Evolutionary conservation across 2,888 invertebrate species (phyloP).

Genomic region (Catocala nupta): DNA sequence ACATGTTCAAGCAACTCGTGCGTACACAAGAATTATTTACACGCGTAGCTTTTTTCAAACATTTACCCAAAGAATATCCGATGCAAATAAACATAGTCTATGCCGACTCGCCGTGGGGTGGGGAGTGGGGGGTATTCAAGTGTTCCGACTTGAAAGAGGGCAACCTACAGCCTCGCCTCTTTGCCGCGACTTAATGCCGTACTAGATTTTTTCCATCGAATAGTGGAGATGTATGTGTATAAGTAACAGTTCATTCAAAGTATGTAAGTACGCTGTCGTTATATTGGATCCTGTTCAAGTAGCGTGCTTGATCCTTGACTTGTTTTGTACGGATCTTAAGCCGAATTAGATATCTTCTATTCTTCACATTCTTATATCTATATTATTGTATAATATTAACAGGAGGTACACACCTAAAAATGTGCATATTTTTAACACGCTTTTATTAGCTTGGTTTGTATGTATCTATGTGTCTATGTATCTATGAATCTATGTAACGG

Average conservation of each 20-base stretch:
- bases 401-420: too few species aligned
- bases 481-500: too few species aligned
- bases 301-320: too few species aligned
- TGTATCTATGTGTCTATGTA: too few species aligned
- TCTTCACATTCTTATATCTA: too few species aligned
- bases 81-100: conserved; percentile 82
- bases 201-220: conserved; percentile 80
- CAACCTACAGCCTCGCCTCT: conserved; percentile 65
- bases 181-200: conserved; percentile 76
- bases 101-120: conserved; percentile 51
- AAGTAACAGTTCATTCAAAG: conserved; percentile 6
- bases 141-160: conserved; percentile 76
- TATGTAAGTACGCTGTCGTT: too few species aligned
- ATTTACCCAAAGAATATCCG: conserved; percentile 64
- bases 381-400: too few species aligned
- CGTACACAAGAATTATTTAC: conserved; percentile 23
- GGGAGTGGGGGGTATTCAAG: conserved; percentile 68
- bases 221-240: conserved; percentile 53
- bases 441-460: too few species aligned
- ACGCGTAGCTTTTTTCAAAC: conserved; percentile 46
- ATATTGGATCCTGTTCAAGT: too few species aligned
- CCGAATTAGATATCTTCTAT: too few species aligned
- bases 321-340: too few species aligned
- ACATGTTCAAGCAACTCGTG: conserved; percentile 4
- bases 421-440: too few species aligned